phyloP scores from a whole-genome alignment of 2,113 vertebrate species.

The Sitta europaea region DNA sequence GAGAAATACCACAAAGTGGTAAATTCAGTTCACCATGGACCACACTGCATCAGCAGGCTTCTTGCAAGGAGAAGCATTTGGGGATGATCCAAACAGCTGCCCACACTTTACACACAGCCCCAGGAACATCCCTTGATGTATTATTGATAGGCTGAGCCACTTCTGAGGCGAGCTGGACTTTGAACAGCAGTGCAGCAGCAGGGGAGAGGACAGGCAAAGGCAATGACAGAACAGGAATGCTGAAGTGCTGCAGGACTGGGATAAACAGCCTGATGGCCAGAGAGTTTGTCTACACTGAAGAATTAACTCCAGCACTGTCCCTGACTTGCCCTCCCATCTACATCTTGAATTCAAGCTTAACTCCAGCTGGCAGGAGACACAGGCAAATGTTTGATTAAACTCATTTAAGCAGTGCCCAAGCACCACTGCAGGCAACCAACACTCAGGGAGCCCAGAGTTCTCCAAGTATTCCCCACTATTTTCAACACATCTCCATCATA shows the following conservation, averaged over 20 bases:
- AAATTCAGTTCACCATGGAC: not conserved
- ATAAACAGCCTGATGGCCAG: not conserved
- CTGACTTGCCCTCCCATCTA: not conserved
- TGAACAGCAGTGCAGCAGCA: not conserved
- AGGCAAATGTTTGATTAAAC: not conserved
- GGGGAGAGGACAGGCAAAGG: not conserved
- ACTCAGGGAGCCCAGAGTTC: not conserved
- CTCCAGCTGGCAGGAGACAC: not conserved
- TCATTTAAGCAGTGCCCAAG: not conserved
- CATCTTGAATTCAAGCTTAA: not conserved
- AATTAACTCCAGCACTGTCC: not conserved
- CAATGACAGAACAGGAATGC: not conserved
- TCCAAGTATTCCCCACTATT: not conserved
- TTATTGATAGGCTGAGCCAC: not conserved
- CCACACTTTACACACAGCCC: not conserved
- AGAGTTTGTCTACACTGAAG: not conserved
- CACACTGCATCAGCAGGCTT: rapidly evolving
- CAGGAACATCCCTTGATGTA: not conserved
- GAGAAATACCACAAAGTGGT: not conserved
- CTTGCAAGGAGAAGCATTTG: not conserved
- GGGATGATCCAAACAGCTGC: not conserved
- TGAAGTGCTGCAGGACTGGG: not conserved
- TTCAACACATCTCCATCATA: not conserved
- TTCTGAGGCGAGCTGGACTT: not conserved
- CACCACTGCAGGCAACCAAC: not conserved